Conservation (phyloP, 2,888 invertebrate species). For the Bimastos eiseni region DNA sequence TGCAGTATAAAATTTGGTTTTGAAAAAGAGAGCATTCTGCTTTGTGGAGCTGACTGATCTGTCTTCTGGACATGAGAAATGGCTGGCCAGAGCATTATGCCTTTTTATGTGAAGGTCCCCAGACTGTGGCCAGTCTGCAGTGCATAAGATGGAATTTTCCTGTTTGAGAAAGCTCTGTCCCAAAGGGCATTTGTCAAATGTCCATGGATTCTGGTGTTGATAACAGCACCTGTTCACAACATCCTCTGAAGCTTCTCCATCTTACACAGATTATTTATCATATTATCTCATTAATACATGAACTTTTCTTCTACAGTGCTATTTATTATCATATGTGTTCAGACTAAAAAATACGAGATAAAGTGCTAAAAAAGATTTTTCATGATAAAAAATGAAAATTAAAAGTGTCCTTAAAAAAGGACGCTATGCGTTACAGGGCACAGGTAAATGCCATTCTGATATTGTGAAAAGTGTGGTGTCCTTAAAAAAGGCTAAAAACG, state of each 20-base stretch:
- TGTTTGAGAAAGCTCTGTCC: not conserved
- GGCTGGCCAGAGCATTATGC: conserved; percentile 13
- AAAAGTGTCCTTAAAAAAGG: no score
- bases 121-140: not conserved
- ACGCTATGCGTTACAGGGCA: no score
- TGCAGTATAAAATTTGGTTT: no score
- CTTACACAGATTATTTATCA: not conserved
- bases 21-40: not conserved
- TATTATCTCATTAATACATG: no score
- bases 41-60: not conserved
- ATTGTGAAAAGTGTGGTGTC: no score
- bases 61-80: not conserved
- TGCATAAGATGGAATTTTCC: conserved; percentile 5
- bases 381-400: no score
- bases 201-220: not conserved
- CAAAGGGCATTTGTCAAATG: conserved; percentile 2
- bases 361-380: no score
- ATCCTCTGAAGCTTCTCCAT: not conserved
- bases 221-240: not conserved
- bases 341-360: no score
- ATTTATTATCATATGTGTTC: no score
- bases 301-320: not conserved
- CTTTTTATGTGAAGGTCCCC: not conserved
- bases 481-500: no score
- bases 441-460: no score